phyloP scores from a whole-genome alignment of 2,797 vertebrate genomes.

The Heteromormyrus szaboi region DNA sequence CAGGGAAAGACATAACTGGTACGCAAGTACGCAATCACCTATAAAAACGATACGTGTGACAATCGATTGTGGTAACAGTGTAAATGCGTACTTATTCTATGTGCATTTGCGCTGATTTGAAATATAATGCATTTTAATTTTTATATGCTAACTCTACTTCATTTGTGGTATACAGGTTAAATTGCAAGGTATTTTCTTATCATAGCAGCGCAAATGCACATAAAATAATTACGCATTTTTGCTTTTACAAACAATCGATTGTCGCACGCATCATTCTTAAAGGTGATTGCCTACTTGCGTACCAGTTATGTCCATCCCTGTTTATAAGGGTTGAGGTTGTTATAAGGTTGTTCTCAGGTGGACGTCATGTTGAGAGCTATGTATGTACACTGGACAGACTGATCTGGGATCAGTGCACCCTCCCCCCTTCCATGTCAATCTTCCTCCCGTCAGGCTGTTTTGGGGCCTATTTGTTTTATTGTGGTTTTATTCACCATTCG shows the following conservation, averaged over 20 bases:
- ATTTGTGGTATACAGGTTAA: no score
- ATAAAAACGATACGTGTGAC: no score
- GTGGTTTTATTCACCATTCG: slow-evolving; percentile 59
- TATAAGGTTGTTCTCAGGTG: background rate
- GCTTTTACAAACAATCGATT: background rate
- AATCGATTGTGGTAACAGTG: no score
- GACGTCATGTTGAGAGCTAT: background rate
- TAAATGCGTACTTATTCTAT: no score
- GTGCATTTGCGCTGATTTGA: no score
- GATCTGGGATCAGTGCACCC: background rate
- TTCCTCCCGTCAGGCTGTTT: slow-evolving; percentile 34
- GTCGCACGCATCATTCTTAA: no score
- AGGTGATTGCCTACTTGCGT: no score
- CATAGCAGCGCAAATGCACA: background rate
- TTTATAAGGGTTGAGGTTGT: background rate
- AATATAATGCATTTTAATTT: no score
- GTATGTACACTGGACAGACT: background rate
- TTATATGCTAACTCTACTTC: no score
- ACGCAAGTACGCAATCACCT: no score
- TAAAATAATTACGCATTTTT: background rate
- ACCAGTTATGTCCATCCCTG: no score
- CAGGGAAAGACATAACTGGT: background rate
- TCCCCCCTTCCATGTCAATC: background rate
- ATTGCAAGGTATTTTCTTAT: no score
- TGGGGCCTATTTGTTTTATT: slow-evolving; percentile 52